These are phyloP conservation scores for Melanotus villosus DNA, from an alignment of 2,888 invertebrate genomes.

Conservation along the genomic window DNA sequence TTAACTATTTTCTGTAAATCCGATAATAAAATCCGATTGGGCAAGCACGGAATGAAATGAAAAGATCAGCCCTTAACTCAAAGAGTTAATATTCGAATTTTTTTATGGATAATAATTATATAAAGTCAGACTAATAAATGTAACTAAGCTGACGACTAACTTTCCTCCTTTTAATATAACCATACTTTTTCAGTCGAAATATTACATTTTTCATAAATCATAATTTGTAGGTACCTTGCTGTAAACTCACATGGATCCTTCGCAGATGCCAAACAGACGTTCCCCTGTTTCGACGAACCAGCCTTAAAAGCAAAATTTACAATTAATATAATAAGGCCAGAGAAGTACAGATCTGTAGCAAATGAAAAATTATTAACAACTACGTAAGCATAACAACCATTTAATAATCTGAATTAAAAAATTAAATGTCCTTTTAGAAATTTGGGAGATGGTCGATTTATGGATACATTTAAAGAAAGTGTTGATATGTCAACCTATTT, in stretches of 20 bases:
- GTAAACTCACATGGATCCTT: conserved; percentile 78
- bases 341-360: conserved; percentile 33
- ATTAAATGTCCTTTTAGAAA: background rate
- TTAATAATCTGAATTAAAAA: too few species aligned
- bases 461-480: conserved; percentile 81
- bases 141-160: too few species aligned
- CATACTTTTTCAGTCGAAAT: too few species aligned
- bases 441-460: conserved; percentile 17
- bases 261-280: conserved; percentile 78
- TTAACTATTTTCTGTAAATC: too few species aligned
- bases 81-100: too few species aligned
- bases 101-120: too few species aligned
- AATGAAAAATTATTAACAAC: conserved; percentile 24
- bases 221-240: conserved; percentile 64
- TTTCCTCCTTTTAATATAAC: too few species aligned
- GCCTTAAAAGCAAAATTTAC: conserved; percentile 62
- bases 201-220: too few species aligned
- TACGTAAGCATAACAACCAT: background rate
- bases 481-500: conserved; percentile 92
- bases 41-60: too few species aligned
- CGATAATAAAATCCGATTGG: too few species aligned
- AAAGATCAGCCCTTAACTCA: too few species aligned
- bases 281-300: conserved; percentile 84
- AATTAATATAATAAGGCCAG: conserved; percentile 64
- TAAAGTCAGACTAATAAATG: too few species aligned